phyloP scores from a whole-genome alignment of 2,113 vertebrate species.

The Vulpes vulpes region DNA sequence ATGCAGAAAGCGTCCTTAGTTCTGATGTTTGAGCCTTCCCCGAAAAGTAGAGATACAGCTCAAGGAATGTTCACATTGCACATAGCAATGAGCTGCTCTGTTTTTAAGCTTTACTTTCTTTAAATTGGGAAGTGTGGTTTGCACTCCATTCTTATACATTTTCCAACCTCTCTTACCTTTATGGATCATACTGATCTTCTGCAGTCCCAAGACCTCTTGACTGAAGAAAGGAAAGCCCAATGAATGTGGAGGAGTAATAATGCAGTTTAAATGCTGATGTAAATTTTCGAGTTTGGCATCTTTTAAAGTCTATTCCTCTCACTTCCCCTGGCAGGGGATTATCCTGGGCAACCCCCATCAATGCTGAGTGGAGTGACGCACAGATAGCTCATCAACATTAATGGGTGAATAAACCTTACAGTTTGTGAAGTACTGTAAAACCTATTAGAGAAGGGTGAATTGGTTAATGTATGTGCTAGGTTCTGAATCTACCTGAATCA shows the following conservation, averaged over 20 bases:
- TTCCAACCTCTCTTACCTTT: neutral
- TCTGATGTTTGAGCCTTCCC: neutral
- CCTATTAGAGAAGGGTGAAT: slow-evolving; percentile 60
- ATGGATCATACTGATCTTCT: neutral
- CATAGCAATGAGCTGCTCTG: neutral
- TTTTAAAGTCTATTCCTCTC: slow-evolving; percentile 6
- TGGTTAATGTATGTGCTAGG: slow-evolving; percentile 35
- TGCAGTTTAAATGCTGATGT: neutral
- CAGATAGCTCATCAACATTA: neutral
- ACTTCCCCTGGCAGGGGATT: neutral
- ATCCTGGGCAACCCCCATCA: neutral
- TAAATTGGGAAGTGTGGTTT: neutral
- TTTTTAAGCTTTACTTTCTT: neutral
- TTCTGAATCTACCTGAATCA: slow-evolving; percentile 63
- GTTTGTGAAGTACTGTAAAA: slow-evolving; percentile 62
- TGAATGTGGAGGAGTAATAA: neutral
- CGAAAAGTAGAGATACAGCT: neutral
- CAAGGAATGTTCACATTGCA: neutral
- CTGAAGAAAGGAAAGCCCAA: neutral
- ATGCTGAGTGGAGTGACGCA: neutral
- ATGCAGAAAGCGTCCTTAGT: neutral
- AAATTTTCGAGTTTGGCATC: neutral
- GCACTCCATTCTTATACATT: neutral
- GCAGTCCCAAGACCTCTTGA: neutral
- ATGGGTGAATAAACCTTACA: slow-evolving; percentile 47